Conservation (phyloP, 2,888 invertebrate species). For the Barypeithes pellucidus region DNA sequence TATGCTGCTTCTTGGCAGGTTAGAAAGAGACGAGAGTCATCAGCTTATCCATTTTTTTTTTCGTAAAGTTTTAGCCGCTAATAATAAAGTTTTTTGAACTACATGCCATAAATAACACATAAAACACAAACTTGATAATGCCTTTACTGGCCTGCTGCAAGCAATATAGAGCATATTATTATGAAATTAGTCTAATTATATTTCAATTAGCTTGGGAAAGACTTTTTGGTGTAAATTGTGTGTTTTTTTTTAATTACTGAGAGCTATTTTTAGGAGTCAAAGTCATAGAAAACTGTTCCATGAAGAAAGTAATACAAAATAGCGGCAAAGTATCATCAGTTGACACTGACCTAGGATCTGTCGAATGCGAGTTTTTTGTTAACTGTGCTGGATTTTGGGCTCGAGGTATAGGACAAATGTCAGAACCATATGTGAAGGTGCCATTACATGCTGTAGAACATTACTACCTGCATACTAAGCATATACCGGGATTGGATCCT, state of each 20-base stretch:
- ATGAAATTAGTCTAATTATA: too few species aligned
- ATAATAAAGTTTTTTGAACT: too few species aligned
- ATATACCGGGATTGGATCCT: conserved; percentile 82
- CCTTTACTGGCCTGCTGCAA: too few species aligned
- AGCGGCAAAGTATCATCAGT: conserved; percentile 81
- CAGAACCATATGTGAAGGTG: conserved; percentile 89
- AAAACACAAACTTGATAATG: too few species aligned
- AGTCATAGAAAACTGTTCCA: conserved; percentile 84
- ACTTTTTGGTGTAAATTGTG: neutral
- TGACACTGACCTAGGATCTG: conserved; percentile 83
- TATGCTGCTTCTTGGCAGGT: too few species aligned
- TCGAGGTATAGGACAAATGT: conserved; percentile 88
- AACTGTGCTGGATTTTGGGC: conserved; percentile 98
- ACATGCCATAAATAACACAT: too few species aligned
- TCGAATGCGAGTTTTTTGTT: conserved; percentile 93
- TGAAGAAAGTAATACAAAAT: conserved; percentile 79
- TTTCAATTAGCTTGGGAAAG: too few species aligned
- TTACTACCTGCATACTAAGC: conserved; percentile 92
- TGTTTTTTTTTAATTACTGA: neutral
- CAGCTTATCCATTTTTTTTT: too few species aligned
- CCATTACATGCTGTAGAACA: conserved; percentile 95
- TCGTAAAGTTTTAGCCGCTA: too few species aligned
- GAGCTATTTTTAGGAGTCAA: conserved; percentile 77
- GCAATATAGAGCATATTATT: too few species aligned
- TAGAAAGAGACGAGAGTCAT: too few species aligned